Conservation (phyloP, 2,888 invertebrate species). For the Zaprionus lineosus region DNA sequence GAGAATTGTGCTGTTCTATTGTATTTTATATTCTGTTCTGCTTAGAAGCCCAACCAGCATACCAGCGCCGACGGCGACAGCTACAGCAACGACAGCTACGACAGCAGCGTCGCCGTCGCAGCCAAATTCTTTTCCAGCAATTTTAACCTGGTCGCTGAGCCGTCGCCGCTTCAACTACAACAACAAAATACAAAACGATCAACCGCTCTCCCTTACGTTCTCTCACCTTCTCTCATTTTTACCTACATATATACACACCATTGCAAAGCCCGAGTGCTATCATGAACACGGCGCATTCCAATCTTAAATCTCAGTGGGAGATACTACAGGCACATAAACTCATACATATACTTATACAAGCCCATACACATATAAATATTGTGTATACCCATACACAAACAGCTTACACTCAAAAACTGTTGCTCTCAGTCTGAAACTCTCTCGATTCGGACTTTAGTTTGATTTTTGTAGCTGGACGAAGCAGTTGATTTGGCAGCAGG, state of each 20-base stretch:
- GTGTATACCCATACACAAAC: conserved; percentile 9
- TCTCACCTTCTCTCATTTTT: conserved; percentile 24
- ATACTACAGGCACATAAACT: no score
- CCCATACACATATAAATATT: conserved; percentile 7
- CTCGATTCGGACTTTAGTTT: conserved; percentile 72
- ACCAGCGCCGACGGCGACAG: conserved; percentile 35
- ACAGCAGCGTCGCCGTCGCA: conserved; percentile 37
- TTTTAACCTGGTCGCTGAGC: conserved; percentile 62
- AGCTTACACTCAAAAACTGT: conserved; percentile 36
- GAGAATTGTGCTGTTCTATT: conserved; percentile 47
- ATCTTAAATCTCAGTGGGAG: conserved; percentile 78
- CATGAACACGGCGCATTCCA: conserved; percentile 74
- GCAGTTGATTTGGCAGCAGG: conserved; percentile 67
- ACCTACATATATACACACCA: conserved; percentile 7
- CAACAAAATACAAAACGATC: conserved; percentile 54
- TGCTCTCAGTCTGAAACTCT: conserved; percentile 53
- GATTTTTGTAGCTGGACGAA: conserved; percentile 79
- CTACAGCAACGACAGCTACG: conserved; percentile 12
- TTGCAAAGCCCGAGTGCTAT: conserved; percentile 42
- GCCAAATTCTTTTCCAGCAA: conserved; percentile 62
- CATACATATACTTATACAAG: conserved; percentile 14
- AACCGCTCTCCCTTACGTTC: conserved; percentile 31
- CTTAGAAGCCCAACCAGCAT: conserved; percentile 45
- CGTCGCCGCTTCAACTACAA: conserved; percentile 20
- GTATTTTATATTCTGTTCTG: conserved; percentile 41